A percentile compares a stretch with the other conserved stretches of the same genome.
These are phyloP conservation scores for Plectrocnemia conspersa DNA, from an alignment of 1,140 invertebrate genomes.

Conservation along the genomic window DNA sequence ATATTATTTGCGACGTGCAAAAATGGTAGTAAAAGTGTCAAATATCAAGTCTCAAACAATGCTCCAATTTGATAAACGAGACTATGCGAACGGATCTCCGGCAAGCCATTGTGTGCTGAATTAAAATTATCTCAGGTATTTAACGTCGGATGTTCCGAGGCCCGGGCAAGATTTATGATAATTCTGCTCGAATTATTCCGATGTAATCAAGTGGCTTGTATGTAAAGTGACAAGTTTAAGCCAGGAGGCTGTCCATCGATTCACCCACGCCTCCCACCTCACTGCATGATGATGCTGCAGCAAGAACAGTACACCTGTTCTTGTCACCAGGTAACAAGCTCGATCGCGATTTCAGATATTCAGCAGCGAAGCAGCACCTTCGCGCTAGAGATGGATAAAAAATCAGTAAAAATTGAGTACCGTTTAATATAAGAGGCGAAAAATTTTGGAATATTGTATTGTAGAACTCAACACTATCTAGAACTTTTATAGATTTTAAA, in stretches of 20 bases:
- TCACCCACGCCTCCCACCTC: slow-evolving; percentile 10
- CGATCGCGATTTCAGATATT: slow-evolving; percentile 11
- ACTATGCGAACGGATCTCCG: too few relatives aligned
- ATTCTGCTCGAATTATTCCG: slow-evolving; percentile 16
- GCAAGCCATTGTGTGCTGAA: too few relatives aligned
- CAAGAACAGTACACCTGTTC: slow-evolving; percentile 18
- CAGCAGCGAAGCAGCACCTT: not conserved
- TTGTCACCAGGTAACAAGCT: slow-evolving; percentile 10
- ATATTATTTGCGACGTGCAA: too few relatives aligned
- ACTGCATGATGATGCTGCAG: slow-evolving; percentile 9
- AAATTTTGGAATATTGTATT: too few relatives aligned
- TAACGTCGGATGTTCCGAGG: not conserved
- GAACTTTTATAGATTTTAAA: too few relatives aligned
- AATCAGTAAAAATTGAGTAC: too few relatives aligned
- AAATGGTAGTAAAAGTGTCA: too few relatives aligned
- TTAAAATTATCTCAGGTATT: not conserved
- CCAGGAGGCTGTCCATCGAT: slow-evolving; percentile 2
- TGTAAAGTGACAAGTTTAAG: slow-evolving; percentile 19
- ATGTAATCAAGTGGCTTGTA: slow-evolving; percentile 17
- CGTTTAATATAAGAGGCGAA: too few relatives aligned
- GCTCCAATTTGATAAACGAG: too few relatives aligned
- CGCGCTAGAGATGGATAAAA: not conserved
- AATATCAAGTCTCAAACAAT: too few relatives aligned
- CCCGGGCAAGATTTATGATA: slow-evolving; percentile 13
- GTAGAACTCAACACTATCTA: too few relatives aligned